These are phyloP conservation scores for Ptilodon capucinus DNA, from an alignment of 2,888 invertebrate genomes.

Conservation along the genomic window DNA sequence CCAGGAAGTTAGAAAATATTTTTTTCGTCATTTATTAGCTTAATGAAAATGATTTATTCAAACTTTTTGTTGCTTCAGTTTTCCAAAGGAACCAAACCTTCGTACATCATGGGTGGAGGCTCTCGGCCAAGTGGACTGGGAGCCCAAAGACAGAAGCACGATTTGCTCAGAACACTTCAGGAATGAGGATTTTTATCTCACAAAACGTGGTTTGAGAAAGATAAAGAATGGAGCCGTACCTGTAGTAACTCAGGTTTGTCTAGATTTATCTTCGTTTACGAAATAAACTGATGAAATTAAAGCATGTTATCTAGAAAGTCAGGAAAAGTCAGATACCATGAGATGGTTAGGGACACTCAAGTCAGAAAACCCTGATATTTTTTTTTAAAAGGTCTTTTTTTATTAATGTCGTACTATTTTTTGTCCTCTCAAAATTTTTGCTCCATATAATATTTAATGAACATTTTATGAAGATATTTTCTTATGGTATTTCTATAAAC, in stretches of 20 bases:
- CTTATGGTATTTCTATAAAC: too few species aligned
- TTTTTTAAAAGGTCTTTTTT: too few species aligned
- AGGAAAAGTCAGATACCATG: too few species aligned
- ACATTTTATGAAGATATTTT: too few species aligned
- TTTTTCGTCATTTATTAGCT: background rate
- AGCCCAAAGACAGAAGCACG: conserved; percentile 56
- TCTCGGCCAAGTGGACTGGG: conserved; percentile 48
- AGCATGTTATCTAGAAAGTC: too few species aligned
- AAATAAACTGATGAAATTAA: background rate
- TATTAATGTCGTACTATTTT: too few species aligned
- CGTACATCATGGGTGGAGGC: conserved; percentile 58
- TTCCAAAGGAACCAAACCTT: conserved; percentile 55
- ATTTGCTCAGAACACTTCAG: conserved; percentile 69
- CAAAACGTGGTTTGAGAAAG: conserved; percentile 52
- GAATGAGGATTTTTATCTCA: conserved; percentile 57
- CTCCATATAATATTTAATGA: too few species aligned
- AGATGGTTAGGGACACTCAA: too few species aligned
- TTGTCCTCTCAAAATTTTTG: too few species aligned
- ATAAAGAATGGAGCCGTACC: conserved; percentile 60
- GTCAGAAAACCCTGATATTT: too few species aligned
- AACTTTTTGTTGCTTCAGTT: conserved; percentile 37
- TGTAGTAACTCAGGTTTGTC: conserved; percentile 37
- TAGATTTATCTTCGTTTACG: background rate
- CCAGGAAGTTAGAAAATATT: too few species aligned
- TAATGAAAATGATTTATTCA: background rate